Evolutionary conservation across 2,888 invertebrate genomes (phyloP), one percentile per base, ranked within the genome.

Genomic region (Junonia oenone): DNA sequence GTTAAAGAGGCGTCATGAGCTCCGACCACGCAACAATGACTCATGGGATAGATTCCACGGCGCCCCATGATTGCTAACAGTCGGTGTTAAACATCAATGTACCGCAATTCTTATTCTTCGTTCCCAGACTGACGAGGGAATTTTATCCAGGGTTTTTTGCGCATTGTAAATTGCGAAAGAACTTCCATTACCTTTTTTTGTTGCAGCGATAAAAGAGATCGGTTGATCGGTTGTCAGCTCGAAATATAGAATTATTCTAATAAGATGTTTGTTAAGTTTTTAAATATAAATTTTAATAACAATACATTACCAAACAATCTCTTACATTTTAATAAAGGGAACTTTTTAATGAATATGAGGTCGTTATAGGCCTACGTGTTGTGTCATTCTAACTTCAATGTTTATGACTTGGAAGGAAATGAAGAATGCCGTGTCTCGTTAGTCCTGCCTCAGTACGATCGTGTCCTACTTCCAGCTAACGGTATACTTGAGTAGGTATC

Each of bases 1-100:
- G 84, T 86, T 86, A 86, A 76, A 71, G 67, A 69, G 64, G 59
- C 76, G 79, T 76, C 78, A 81, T 76, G 70, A 70, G 71, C 69
- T 69, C 68, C 69, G 68, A 77, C 75, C 76, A 72, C 72, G 69
- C 69, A 69, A 75, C 72, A 75, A 75, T 69, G 64, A 65, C 45
- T 64, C 63, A 62, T 56, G 50, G 57, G 51, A 60, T 55, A 58
- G 45, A 56, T 55, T 55, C 58, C 43, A 49, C 47, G 51, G 52
- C 51, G 47, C 33, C 46, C 19, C 53, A 27, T 22, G 22, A 43
- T 13, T 13, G 8, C 22, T 26, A 26, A 26, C 43, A 43, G 8
- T 43, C n/a, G 22, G 19, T 43, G 22, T 22, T 43, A n/a, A 14
- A 37, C 37, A 15, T 19, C 11, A 1, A 22, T 2, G 43, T 26